A percentile compares a stretch with the other conserved stretches of the same genome.
Evolutionary conservation across 2,113 vertebrate genomes (phyloP).

Genomic region (Pongo pygmaeus): DNA sequence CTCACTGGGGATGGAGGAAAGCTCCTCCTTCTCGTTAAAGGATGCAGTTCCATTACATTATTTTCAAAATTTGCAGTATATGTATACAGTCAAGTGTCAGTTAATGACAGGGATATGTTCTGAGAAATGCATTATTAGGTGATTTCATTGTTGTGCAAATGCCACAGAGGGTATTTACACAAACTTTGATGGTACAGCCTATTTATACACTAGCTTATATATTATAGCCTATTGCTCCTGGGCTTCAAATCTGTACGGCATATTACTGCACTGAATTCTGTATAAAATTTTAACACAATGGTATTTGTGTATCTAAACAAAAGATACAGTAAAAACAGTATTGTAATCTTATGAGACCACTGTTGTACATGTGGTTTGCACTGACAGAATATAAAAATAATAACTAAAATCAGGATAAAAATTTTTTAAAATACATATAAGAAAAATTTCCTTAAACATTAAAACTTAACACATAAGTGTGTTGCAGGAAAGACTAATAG

Average conservation of each 20-base stretch:
- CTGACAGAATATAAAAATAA: neutral
- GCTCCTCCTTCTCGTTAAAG: neutral
- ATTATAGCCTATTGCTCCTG: neutral
- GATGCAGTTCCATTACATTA: neutral
- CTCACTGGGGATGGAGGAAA: neutral
- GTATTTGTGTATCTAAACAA: neutral
- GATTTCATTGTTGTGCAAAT: neutral
- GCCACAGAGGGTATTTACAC: neutral
- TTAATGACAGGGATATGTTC: neutral
- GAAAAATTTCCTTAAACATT: neutral
- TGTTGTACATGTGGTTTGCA: neutral
- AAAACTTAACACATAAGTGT: neutral
- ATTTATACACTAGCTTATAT: neutral
- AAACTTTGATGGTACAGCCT: neutral
- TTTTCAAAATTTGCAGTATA: neutral
- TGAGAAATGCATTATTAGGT: neutral
- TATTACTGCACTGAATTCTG: neutral
- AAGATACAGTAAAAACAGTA: neutral
- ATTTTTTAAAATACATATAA: neutral
- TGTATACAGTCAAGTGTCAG: neutral
- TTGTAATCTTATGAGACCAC: neutral
- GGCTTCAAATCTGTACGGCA: neutral
- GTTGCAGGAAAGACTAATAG: neutral
- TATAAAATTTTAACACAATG: neutral
- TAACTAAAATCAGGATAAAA: neutral